These are phyloP conservation scores for Diaphora mendica DNA, from an alignment of 2,888 invertebrate genomes.

Conservation along the genomic window DNA sequence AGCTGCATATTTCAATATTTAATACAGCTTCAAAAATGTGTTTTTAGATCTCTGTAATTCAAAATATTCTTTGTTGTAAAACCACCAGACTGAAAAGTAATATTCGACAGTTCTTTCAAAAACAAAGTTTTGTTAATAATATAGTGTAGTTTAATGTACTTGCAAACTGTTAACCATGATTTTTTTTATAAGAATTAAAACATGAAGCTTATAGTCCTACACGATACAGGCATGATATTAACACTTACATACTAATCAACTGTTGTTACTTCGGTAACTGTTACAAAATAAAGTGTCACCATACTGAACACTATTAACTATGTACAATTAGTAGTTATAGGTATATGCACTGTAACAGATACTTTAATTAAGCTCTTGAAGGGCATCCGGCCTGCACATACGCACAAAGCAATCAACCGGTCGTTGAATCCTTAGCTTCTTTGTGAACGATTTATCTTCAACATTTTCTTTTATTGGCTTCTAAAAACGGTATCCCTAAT, in stretches of 20 bases:
- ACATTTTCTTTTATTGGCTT: conserved; percentile 55
- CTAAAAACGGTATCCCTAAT: conserved; percentile 59
- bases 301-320: neutral
- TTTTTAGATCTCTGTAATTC: too few relatives aligned
- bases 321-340: conserved; percentile 30
- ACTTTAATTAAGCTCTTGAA: conserved; percentile 70
- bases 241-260: neutral
- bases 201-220: neutral
- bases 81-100: too few relatives aligned
- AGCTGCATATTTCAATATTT: too few relatives aligned
- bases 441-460: conserved; percentile 60
- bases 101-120: too few relatives aligned
- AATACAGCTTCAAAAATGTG: too few relatives aligned
- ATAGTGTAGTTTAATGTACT: neutral
- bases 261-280: neutral
- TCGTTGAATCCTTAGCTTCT: conserved; percentile 71
- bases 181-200: neutral
- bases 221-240: neutral
- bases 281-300: neutral
- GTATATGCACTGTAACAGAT: conserved; percentile 43
- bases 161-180: neutral
- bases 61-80: too few relatives aligned
- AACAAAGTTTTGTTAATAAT: neutral
- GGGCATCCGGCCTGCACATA: conserved; percentile 70
- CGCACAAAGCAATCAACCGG: conserved; percentile 72